phyloP scores from a whole-genome alignment of 2,113 vertebrate genomes.

The Isurus oxyrinchus region DNA sequence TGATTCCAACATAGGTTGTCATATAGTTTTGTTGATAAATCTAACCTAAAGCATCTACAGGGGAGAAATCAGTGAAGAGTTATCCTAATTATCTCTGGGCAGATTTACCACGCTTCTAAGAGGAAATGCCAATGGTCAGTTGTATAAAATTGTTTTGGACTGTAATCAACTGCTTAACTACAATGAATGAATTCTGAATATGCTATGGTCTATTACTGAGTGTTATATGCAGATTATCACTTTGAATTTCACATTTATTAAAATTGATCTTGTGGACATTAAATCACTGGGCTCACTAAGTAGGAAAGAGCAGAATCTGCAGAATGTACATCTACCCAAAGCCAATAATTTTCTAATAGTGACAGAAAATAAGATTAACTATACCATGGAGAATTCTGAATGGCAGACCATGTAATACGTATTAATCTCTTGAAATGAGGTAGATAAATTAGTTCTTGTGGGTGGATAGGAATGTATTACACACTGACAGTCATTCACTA shows the following conservation, averaged over 20 bases:
- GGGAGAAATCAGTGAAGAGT: neutral
- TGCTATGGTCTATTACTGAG: neutral
- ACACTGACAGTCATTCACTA: neutral
- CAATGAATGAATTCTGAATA: neutral
- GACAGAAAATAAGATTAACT: neutral
- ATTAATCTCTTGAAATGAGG: neutral
- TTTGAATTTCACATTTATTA: neutral
- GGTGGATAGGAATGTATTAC: neutral
- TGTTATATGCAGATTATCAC: neutral
- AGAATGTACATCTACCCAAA: neutral
- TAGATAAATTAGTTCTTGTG: neutral
- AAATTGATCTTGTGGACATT: neutral
- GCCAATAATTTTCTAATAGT: neutral
- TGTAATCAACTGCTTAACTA: neutral
- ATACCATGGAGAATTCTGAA: constrained; percentile 5
- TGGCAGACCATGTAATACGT: neutral
- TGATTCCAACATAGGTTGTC: neutral
- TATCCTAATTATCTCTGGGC: neutral
- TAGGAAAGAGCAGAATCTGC: neutral
- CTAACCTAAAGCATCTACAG: neutral
- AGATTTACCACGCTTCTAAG: neutral
- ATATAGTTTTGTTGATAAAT: neutral
- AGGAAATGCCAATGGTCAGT: neutral
- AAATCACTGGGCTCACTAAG: neutral
- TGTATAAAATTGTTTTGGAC: neutral